Base-by-base conservation (phyloP, 2,888 invertebrate genomes). In the Troides helena region DNA sequence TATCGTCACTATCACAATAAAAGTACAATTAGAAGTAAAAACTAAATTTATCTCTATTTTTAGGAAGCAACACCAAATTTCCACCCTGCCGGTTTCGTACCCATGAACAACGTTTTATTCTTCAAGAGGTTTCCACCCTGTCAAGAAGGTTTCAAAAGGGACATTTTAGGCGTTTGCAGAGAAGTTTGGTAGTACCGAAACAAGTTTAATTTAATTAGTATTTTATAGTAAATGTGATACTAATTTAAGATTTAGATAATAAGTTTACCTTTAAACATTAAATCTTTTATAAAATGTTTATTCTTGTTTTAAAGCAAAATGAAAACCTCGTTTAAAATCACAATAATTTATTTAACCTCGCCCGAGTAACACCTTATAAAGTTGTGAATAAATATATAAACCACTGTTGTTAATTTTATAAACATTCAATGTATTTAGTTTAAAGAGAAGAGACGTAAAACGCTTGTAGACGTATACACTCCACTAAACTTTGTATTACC, bases 151-250 rank as follows among this genome's bases (percentile, higher is more conserved):
- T 85, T 81, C 72, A 80, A 83, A 69, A 81, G 88, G n/a, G 92
- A 92, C 68, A 71, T 84, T 0, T 74, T 85, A 2, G 92, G 92
- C 18, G 77, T 88, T 50, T 92, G 92, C 71, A 81, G 92, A 60
- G 92, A 92, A 73, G 90, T 92, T 36, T 92, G 92, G 92, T 70
- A 64, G 23, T 4, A 3, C 57, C 5, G 23, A 58, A 23, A 2
- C 23, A 23, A 58, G 53, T n/a, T 53, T 18, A 2, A 6, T 53
- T n/a, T 53, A 53, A 50, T 17, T 50, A 17, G 14, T 17, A 17
- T 17, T 50, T 10, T 30, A n/a, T 18, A 23, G n/a, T 17, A 4
- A 68, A 60, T 64, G 64, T 67, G 67, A 71, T 67, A 70, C 59
- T 67, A 70, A 62, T 59, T 62, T 66, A 66, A 66, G 64, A 30